These are phyloP conservation scores for Drosophila putrida DNA, from an alignment of 2,888 invertebrate genomes.

Conservation along the genomic window DNA sequence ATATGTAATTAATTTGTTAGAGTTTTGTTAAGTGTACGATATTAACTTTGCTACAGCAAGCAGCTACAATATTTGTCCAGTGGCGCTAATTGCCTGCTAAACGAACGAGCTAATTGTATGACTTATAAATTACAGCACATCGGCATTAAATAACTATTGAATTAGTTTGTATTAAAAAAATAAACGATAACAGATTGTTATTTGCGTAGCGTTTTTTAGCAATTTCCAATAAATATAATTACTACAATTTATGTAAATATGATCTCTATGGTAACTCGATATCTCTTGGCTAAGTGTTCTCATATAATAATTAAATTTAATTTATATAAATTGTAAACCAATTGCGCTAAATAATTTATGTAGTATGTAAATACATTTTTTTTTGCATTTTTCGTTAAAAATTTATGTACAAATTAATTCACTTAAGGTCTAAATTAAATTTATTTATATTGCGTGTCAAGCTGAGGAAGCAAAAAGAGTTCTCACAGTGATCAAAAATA, in stretches of 20 bases:
- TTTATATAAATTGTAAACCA: slow-evolving; percentile 65
- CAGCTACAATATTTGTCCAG: slow-evolving; percentile 46
- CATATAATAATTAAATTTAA: slow-evolving; percentile 24
- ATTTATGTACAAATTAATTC: slow-evolving; percentile 72
- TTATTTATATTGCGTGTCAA: slow-evolving; percentile 56
- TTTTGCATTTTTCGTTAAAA: slow-evolving; percentile 31
- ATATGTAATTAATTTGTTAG: slow-evolving; percentile 43
- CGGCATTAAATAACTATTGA: slow-evolving; percentile 26
- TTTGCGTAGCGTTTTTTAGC: slow-evolving; percentile 30
- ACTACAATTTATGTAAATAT: slow-evolving; percentile 42
- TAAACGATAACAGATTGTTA: slow-evolving; percentile 42
- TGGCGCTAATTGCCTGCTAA: slow-evolving; percentile 15
- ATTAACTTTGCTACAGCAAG: slow-evolving; percentile 49
- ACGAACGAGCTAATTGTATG: slow-evolving; percentile 27
- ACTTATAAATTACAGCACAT: slow-evolving; percentile 38
- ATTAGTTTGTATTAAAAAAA: slow-evolving; percentile 8
- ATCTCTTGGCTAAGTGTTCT: slow-evolving; percentile 56
- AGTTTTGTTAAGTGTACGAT: slow-evolving; percentile 36
- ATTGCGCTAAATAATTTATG: slow-evolving; percentile 77
- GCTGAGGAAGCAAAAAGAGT: slow-evolving; percentile 32
- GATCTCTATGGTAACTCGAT: slow-evolving; percentile 37
- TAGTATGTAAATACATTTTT: slow-evolving; percentile 47
- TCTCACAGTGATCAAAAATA: slow-evolving; percentile 30
- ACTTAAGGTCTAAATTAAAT: slow-evolving; percentile 52
- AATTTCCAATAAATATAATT: slow-evolving; percentile 50